Base-by-base conservation (phyloP, 2,113 vertebrate species). In the Panthera uncia region DNA sequence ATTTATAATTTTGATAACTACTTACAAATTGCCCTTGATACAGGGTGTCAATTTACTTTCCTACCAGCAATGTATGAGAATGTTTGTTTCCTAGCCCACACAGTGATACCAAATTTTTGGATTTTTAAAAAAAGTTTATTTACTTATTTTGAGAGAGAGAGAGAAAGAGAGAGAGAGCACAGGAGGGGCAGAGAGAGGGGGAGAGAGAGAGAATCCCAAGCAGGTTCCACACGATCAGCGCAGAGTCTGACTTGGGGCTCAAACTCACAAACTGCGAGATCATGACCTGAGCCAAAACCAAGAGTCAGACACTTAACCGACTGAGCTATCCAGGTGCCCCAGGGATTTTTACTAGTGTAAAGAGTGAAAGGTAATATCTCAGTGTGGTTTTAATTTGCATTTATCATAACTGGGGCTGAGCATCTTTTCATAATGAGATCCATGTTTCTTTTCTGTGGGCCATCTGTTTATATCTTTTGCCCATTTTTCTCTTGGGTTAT, bases 401-500 rank as follows among this genome's bases (percentile, higher is more conserved):
- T 82, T 92, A 87, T 78, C 55, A 85, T 85, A 71, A 84, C 85
- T 95, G 48, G n/a, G 9, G n/a, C 63, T 82, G 68, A 91, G 83
- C 69, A 95, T 91, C 52, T 93, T 93, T 95, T 95, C n/a, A 68
- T 84, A 80, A 33, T 83, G 83, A 91, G 63, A 95, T 4, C 4
- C 71, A 57, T 78, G 92, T 96, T 81, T 78, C 61, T 74, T 90
- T 96, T 84, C 21, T 89, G 91, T 82, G 63, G 36, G 69, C 65
- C 79, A 94, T 96, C 88, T 97, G 79, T 92, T 95, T 79, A 21
- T 81, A 92, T 78, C 41, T 74, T 91, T 92, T 89, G 87, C 88
- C 76, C 66, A 98, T 81, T 96, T 94, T 94, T 69, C 78, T 84
- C 65, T 92, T 81, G 25, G 52, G 48, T 33, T 91, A 80, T 48